Percentiles rank a stretch among this genome's conserved stretches.
Evolutionary conservation across 2,113 vertebrate species (phyloP).

Genomic region (Ophthalmolycus amberensis): DNA sequence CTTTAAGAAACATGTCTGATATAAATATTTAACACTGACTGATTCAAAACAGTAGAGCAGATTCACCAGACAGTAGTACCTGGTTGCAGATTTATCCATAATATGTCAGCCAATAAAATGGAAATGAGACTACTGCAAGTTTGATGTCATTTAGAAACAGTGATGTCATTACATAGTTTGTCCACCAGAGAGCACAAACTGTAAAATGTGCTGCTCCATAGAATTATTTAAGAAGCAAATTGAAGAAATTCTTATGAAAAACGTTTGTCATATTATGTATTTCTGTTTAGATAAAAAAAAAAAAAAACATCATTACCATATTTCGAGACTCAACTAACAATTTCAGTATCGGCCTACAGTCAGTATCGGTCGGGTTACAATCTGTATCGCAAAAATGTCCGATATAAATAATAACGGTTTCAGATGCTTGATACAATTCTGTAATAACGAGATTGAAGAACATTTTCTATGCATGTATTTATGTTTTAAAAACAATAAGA

Average conservation of each 20-base stretch:
- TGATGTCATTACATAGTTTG: background rate
- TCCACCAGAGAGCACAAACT: background rate
- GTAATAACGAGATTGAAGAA: background rate
- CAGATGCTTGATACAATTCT: background rate
- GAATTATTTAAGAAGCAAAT: background rate
- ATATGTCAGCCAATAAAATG: background rate
- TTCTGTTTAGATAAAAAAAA: background rate
- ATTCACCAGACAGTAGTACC: background rate
- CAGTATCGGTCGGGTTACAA: no score
- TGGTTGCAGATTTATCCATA: background rate
- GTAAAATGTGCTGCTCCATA: background rate
- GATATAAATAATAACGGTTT: no score
- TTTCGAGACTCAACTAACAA: no score
- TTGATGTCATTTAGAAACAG: background rate
- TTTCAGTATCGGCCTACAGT: no score
- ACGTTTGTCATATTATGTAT: background rate
- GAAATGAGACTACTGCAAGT: background rate
- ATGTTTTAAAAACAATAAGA: background rate
- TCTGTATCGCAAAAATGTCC: no score
- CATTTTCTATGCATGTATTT: background rate
- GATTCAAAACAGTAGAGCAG: background rate
- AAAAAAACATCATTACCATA: background rate
- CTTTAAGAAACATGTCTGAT: background rate
- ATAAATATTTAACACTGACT: background rate
- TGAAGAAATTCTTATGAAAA: background rate